phyloP scores from a whole-genome alignment of 2,888 invertebrate genomes.

The Operophtera brumata region DNA sequence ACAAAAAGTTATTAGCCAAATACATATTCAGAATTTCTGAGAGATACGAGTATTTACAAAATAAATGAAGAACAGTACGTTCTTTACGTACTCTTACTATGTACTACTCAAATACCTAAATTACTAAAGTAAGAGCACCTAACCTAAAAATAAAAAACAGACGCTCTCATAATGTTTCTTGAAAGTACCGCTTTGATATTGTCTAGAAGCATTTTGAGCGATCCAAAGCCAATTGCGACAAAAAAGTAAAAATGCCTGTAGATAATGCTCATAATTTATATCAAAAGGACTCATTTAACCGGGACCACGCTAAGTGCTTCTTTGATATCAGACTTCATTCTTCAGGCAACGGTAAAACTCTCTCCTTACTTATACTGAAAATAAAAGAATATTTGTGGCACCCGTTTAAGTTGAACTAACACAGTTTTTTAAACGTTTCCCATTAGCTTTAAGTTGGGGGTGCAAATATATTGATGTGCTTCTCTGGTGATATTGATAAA shows the following conservation, averaged over 20 bases:
- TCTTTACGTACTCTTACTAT: no score
- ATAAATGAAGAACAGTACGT: no score
- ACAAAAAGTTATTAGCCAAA: no score
- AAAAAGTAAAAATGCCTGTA: constrained; percentile 22
- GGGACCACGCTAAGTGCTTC: constrained; percentile 23
- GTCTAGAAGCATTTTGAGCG: constrained; percentile 21
- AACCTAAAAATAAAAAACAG: neutral
- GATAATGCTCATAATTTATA: constrained; percentile 21
- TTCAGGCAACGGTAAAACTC: constrained; percentile 17
- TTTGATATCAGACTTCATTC: constrained; percentile 28
- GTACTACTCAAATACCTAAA: no score
- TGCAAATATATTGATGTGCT: neutral
- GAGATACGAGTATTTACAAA: no score
- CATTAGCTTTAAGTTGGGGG: neutral
- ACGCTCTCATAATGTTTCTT: neutral
- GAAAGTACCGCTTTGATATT: no score
- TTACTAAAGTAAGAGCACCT: no score
- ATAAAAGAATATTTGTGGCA: constrained; percentile 4
- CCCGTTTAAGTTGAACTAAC: neutral
- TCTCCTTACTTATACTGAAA: neutral
- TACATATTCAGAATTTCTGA: no score
- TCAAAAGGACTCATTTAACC: constrained; percentile 24
- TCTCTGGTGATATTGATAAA: neutral
- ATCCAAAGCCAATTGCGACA: constrained; percentile 18
- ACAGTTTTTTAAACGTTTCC: neutral